Evolutionary conservation across 2,888 invertebrate species (phyloP).

Genomic region (Drosophila robusta): DNA sequence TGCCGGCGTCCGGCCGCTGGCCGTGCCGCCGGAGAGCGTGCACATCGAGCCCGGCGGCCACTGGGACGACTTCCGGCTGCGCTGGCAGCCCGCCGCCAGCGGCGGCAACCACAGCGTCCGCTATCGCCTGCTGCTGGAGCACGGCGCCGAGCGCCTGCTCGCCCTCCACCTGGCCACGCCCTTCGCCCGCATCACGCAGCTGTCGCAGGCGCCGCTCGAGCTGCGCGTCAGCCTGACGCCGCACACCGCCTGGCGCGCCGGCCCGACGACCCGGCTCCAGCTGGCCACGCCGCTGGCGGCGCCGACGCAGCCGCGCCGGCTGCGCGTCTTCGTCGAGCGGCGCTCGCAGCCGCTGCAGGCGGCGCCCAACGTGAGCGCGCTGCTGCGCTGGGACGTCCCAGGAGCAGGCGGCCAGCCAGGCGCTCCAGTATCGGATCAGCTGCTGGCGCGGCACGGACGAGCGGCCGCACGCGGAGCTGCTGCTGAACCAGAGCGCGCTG

Average conservation of each 20-base stretch:
- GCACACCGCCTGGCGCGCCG: constrained; percentile 94
- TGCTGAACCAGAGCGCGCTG: constrained; percentile 69
- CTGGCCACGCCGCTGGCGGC: constrained; percentile 92
- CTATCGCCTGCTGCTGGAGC: constrained; percentile 86
- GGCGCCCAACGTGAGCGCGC: constrained; percentile 86
- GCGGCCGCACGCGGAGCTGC: constrained; percentile 55
- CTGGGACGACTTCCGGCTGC: constrained; percentile 93
- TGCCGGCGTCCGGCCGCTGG: constrained; percentile 90
- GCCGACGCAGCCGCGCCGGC: constrained; percentile 90
- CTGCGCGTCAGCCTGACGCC: constrained; percentile 91
- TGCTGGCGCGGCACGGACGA: constrained; percentile 87
- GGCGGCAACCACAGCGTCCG: constrained; percentile 93
- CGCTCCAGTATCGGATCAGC: constrained; percentile 87
- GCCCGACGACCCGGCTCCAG: constrained; percentile 87
- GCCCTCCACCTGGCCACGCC: constrained; percentile 68
- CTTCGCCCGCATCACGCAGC: constrained; percentile 84
- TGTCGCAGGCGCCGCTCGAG: constrained; percentile 86
- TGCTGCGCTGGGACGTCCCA: constrained; percentile 93
- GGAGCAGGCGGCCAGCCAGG: constrained; percentile 37
- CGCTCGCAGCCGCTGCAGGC: constrained; percentile 81
- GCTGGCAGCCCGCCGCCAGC: constrained; percentile 91
- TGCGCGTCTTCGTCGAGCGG: constrained; percentile 90
- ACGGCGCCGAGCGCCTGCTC: constrained; percentile 42
- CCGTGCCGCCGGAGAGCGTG: constrained; percentile 89
- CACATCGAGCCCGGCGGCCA: constrained; percentile 90